Conservation (phyloP, 2,797 vertebrate genomes). For the Pachyuromys duprasi region DNA sequence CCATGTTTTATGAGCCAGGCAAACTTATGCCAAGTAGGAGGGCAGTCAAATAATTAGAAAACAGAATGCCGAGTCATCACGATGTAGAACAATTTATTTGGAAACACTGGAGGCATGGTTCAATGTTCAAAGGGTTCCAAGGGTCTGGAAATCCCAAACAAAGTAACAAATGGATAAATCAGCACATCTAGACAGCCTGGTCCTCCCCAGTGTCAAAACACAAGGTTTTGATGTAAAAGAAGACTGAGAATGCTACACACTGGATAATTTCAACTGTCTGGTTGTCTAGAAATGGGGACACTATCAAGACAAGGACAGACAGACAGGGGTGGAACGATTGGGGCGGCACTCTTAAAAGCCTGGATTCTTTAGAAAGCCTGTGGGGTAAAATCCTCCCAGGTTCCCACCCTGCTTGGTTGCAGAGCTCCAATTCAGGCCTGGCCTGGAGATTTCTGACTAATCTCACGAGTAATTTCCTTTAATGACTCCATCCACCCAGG, state of each 20-base stretch:
- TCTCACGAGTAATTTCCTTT: background rate
- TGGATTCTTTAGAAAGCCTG: no score
- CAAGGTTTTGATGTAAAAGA: conserved; percentile 16
- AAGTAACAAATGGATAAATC: background rate
- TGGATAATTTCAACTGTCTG: background rate
- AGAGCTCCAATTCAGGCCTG: background rate
- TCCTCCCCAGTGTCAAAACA: background rate
- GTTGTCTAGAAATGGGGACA: background rate
- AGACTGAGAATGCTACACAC: background rate
- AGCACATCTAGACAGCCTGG: background rate
- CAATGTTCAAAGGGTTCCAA: background rate
- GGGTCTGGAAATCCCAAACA: background rate
- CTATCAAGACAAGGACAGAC: background rate
- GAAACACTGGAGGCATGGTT: background rate
- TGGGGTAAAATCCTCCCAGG: background rate
- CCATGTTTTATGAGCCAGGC: conserved; percentile 4
- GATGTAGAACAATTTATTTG: background rate
- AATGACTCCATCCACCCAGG: background rate
- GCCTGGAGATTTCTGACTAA: background rate
- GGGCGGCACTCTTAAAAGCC: no score
- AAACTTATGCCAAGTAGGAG: background rate
- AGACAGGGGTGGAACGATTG: no score
- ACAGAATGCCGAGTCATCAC: background rate
- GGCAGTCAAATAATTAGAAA: conserved; percentile 15
- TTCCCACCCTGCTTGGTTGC: background rate